A percentile compares a stretch with the other conserved stretches of the same genome.
These are phyloP conservation scores for Mormyrops boulengeri DNA, from an alignment of 2,797 vertebrate genomes.

Conservation along the genomic window DNA sequence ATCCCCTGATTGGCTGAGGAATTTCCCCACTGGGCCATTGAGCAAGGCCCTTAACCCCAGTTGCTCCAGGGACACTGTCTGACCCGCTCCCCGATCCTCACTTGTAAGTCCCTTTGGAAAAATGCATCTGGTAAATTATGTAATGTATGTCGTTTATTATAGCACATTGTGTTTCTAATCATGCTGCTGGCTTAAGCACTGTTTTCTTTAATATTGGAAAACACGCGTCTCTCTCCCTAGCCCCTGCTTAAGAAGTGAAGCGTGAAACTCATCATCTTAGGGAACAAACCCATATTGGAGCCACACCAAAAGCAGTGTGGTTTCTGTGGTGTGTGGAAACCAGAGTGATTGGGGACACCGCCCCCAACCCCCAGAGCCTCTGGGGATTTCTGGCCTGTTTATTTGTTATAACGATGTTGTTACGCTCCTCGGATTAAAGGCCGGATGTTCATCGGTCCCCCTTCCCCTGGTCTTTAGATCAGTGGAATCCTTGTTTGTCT, in stretches of 20 bases:
- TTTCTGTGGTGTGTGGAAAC: slow-evolving; percentile 7
- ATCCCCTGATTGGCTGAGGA: neutral
- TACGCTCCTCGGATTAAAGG: neutral
- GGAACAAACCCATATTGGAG: neutral
- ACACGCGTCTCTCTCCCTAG: neutral
- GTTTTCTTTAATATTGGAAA: neutral
- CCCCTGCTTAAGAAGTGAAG: neutral
- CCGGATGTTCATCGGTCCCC: neutral
- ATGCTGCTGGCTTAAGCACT: neutral
- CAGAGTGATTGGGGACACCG: neutral
- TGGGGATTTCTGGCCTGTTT: neutral
- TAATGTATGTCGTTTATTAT: neutral
- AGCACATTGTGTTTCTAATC: neutral
- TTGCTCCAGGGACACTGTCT: neutral
- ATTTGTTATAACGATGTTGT: slow-evolving; percentile 1
- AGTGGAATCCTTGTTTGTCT: neutral
- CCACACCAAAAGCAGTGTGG: neutral
- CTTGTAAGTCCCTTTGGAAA: neutral
- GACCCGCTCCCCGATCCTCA: neutral
- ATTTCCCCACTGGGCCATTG: neutral
- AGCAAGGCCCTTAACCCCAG: neutral
- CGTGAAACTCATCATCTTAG: neutral
- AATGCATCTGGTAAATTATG: neutral
- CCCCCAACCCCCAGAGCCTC: neutral
- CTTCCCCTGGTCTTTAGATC: neutral